Conservation (phyloP, 2,888 invertebrate species). For the Epinotia nisella region DNA sequence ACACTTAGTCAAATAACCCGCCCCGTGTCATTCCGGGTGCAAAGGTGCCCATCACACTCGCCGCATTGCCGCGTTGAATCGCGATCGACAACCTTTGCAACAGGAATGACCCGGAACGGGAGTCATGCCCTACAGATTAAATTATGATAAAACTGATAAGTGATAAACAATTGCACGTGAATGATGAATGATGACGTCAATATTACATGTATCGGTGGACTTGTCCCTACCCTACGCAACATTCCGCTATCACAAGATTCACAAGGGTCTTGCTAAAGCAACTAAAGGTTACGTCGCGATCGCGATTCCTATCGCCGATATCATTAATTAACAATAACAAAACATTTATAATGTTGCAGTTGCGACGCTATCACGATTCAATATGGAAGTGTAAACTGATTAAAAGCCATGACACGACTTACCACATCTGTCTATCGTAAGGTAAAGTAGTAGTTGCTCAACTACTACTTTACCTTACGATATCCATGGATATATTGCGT, state of each 20-base stretch:
- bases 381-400: slow-evolving; percentile 3
- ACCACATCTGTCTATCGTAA: neutral
- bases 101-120: too few relatives aligned
- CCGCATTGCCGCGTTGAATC: too few relatives aligned
- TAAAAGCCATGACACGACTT: slow-evolving; percentile 13
- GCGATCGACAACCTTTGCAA: too few relatives aligned
- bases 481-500: too few relatives aligned
- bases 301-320: slow-evolving; percentile 16
- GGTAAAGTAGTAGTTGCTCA: too few relatives aligned
- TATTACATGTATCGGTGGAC: neutral
- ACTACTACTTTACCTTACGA: too few relatives aligned
- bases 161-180: neutral
- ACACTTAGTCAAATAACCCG: too few relatives aligned
- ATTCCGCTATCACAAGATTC: slow-evolving; percentile 1
- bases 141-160: slow-evolving; percentile 2
- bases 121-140: too few relatives aligned
- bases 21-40: too few relatives aligned
- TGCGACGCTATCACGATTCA: slow-evolving; percentile 11
- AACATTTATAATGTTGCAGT: slow-evolving; percentile 15
- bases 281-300: slow-evolving; percentile 19
- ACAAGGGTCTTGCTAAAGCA: slow-evolving; percentile 7
- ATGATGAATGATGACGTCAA: slow-evolving; percentile 1
- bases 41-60: too few relatives aligned
- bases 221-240: slow-evolving; percentile 1
- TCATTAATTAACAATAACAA: slow-evolving; percentile 17